Evolutionary conservation across 2,113 vertebrate genomes (phyloP), one percentile per base, ranked within the genome.

Genomic region (Porphyrio hochstetteri): DNA sequence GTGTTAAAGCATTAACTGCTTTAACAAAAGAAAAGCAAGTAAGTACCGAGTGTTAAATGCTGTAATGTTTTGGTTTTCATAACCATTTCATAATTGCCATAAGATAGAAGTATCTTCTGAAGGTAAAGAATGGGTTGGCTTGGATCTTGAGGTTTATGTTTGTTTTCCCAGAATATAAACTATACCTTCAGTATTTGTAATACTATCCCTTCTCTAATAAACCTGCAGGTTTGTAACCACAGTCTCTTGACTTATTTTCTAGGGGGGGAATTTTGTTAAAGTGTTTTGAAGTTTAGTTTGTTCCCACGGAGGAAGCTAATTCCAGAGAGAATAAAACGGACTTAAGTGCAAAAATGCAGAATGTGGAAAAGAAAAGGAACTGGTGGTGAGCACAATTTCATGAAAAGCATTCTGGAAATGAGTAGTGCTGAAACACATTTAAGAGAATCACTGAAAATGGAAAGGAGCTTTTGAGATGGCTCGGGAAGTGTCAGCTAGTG

Each of bases 201-300:
- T 11, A 60, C 5, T 59, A 5, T 67, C 19, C 4, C 64, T 90
- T 82, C 16, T 75, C 10, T 79, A 88, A 90, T 93, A 93, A 92
- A 93, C 15, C 5, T 29, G 8, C n/a, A 40, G 38, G 55, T 36
- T 46, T 88, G 46, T 29, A 94, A 90, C 16, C 11, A 55, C 16
- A n/a, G 44, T 11, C 56, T 90, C 93, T 81, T 92, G 52, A 75
- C 16, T 91, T 93, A 28, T 29, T 94, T 92, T 93, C 31, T 67
- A 61, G 31, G 16, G 5, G 5, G 8, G 1, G 65, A 16, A 28
- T 75, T 61, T 48, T 84, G 44, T 46, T 61, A 44, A 80, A 75
- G 11, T 42, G 15, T 59, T 84, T 40, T 63, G 28, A 79, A 82
- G 8, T 19, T 78, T 48, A 21, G 8, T 78, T 76, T 94, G 5